Evolutionary conservation across 1,140 invertebrate genomes (phyloP).

Genomic region (Rhynchophorus ferrugineus): DNA sequence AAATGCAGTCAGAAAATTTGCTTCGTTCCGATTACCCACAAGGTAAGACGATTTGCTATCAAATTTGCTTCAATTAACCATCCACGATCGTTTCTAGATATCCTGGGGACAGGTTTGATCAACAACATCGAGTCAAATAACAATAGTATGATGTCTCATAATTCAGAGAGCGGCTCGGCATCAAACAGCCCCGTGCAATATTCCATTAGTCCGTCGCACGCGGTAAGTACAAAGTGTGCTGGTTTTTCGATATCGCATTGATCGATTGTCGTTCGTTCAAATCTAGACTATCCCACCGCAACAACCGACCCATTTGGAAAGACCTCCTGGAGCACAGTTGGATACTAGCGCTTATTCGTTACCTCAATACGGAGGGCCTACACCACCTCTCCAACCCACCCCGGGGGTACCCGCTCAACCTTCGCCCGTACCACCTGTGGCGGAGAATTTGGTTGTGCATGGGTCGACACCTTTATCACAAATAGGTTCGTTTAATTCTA

Average conservation of each 20-base stretch:
- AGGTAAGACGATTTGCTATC: constrained; percentile 33
- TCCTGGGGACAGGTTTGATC: constrained; percentile 29
- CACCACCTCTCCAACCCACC: constrained; percentile 30
- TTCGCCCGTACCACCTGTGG: constrained; percentile 31
- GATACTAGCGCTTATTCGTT: constrained; percentile 31
- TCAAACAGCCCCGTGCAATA: constrained; percentile 41
- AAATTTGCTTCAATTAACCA: neutral
- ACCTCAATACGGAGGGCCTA: constrained; percentile 36
- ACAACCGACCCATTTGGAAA: constrained; percentile 35
- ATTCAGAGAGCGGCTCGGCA: constrained; percentile 40
- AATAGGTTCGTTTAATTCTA: constrained; percentile 64
- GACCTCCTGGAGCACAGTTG: constrained; percentile 16
- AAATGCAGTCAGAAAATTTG: constrained; percentile 93
- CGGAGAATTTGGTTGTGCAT: constrained; percentile 49
- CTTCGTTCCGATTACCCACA: constrained; percentile 64
- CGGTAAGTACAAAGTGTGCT: constrained; percentile 24
- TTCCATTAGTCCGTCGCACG: constrained; percentile 37
- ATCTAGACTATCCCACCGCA: constrained; percentile 20
- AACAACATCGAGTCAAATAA: constrained; percentile 36
- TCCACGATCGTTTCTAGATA: constrained; percentile 18
- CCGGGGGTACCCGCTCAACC: constrained; percentile 17
- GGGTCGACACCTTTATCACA: constrained; percentile 77
- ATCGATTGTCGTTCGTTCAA: too few species aligned
- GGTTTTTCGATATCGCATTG: neutral
- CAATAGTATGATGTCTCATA: constrained; percentile 38